Conservation (phyloP, 2,888 invertebrate genomes). For the Ariolimax columbianus region DNA sequence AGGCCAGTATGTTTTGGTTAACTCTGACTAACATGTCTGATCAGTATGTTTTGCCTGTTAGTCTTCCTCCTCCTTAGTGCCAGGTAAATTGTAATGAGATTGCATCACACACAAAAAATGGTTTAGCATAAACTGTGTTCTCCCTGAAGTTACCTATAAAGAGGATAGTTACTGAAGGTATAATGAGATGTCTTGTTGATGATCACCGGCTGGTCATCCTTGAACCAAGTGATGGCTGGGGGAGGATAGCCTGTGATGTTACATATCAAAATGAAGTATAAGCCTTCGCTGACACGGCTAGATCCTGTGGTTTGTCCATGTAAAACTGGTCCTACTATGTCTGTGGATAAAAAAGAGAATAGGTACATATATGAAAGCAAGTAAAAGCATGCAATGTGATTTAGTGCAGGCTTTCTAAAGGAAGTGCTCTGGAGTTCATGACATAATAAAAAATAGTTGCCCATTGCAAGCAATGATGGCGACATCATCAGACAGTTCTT, state of each 20-base stretch:
- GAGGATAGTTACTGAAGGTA: slow-evolving; percentile 5
- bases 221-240: slow-evolving; percentile 75
- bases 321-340: slow-evolving; percentile 48
- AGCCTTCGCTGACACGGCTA: slow-evolving; percentile 47
- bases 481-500: too few relatives aligned
- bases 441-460: too few relatives aligned
- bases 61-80: too few relatives aligned
- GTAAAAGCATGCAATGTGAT: background rate
- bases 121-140: background rate
- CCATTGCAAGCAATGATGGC: too few relatives aligned
- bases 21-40: too few relatives aligned
- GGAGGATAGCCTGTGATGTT: slow-evolving; percentile 64
- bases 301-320: slow-evolving; percentile 50
- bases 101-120: too few relatives aligned
- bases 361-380: background rate
- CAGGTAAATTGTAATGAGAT: too few relatives aligned
- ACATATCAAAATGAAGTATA: slow-evolving; percentile 54
- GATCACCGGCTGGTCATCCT: slow-evolving; percentile 58
- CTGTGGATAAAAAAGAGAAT: slow-evolving; percentile 29
- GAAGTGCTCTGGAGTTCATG: too few relatives aligned
- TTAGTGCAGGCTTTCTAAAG: too few relatives aligned
- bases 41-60: too few relatives aligned
- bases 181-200: slow-evolving; percentile 19
- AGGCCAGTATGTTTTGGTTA: too few relatives aligned
- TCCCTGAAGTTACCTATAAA: background rate